Conservation (phyloP, 2,113 vertebrate species). For the Chionomys nivalis region DNA sequence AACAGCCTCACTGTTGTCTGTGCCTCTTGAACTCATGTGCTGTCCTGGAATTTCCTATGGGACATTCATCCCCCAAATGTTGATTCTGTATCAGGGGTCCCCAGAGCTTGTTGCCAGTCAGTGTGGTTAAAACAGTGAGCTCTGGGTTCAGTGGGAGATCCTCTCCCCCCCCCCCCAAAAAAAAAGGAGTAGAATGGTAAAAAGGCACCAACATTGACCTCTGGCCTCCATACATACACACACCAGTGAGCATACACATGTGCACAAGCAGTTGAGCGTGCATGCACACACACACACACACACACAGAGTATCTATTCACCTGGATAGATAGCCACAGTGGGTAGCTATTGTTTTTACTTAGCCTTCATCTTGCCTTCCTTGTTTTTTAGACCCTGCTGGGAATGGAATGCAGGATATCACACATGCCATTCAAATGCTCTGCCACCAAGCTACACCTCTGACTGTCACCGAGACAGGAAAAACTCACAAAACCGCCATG, state of each 20-base stretch:
- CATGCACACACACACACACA: neutral
- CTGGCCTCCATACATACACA: neutral
- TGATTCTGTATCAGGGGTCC: neutral
- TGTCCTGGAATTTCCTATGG: rapidly evolving
- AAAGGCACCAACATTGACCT: too few species aligned
- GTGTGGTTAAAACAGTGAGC: neutral
- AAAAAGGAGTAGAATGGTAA: neutral
- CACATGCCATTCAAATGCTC: neutral
- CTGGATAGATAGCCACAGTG: rapidly evolving
- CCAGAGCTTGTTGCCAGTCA: neutral
- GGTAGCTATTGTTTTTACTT: neutral
- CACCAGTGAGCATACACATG: neutral
- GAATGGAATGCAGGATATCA: neutral
- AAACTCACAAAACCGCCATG: neutral
- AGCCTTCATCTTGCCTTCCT: neutral
- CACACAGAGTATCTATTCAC: neutral
- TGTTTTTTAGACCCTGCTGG: too few species aligned
- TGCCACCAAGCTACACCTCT: neutral
- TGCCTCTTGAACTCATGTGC: neutral
- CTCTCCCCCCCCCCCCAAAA: neutral
- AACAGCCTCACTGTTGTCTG: neutral
- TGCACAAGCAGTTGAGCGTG: rapidly evolving
- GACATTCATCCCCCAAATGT: neutral
- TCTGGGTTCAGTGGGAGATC: neutral
- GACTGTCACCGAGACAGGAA: neutral